Evolutionary conservation across 2,797 vertebrate genomes (phyloP).

Genomic region (Anabacerthia variegaticeps): DNA sequence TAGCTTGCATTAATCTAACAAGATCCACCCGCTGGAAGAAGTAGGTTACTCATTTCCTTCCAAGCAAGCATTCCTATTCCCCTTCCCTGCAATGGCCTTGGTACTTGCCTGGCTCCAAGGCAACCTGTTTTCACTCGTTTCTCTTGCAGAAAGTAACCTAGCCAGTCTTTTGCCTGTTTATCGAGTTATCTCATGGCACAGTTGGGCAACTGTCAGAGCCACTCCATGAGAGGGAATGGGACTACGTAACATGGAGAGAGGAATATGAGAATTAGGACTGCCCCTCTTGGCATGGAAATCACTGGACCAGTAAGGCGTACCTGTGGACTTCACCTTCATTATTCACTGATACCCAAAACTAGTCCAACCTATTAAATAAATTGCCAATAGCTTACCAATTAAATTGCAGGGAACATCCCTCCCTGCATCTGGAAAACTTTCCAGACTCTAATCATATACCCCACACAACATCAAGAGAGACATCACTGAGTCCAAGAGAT

Average conservation of each 20-base stretch:
- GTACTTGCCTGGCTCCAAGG: neutral
- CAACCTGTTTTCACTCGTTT: neutral
- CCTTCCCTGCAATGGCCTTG: neutral
- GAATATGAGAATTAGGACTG: neutral
- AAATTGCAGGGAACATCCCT: neutral
- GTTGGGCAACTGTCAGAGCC: neutral
- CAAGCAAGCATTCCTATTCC: neutral
- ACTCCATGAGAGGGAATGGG: neutral
- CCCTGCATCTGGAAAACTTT: neutral
- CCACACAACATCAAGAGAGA: neutral
- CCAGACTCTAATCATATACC: neutral
- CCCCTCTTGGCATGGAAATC: neutral
- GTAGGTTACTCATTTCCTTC: neutral
- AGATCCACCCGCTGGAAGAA: neutral
- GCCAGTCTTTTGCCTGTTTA: neutral
- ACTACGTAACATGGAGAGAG: neutral
- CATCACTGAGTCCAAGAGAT: neutral
- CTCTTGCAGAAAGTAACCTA: neutral
- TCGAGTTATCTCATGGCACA: neutral
- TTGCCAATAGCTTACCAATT: neutral
- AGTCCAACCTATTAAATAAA: neutral
- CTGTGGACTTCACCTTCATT: neutral
- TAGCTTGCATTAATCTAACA: rapidly evolving
- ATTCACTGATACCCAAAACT: neutral
- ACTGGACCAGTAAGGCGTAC: neutral